phyloP scores from a whole-genome alignment of 2,797 vertebrate genomes.

The Mareca strepera region DNA sequence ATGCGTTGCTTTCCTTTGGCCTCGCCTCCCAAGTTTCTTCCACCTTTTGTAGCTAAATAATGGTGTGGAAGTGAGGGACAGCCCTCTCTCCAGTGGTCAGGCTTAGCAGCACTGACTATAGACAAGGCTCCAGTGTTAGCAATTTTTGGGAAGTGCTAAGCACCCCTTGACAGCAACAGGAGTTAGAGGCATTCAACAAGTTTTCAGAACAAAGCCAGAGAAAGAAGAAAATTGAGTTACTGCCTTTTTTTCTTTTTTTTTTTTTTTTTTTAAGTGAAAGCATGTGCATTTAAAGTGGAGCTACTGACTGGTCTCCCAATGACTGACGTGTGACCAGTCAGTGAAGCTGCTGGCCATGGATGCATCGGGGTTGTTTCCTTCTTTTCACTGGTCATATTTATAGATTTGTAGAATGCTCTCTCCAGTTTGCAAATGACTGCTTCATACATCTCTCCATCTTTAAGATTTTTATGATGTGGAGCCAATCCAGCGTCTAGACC shows the following conservation, averaged over 20 bases:
- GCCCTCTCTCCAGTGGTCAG: background rate
- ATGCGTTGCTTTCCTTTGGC: conserved; percentile 23
- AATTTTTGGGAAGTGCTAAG: conserved; percentile 21
- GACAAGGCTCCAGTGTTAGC: conserved; percentile 2
- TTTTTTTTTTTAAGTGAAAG: background rate
- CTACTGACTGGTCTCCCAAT: background rate
- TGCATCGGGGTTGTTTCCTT: background rate
- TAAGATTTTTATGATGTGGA: conserved; percentile 65
- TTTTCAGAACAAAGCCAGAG: conserved; percentile 18
- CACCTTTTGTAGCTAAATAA: background rate
- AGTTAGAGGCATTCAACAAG: conserved; percentile 3
- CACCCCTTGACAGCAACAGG: conserved; percentile 4
- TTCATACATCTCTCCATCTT: conserved; percentile 39
- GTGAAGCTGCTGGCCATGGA: background rate
- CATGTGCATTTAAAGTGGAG: background rate
- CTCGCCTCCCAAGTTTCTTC: background rate
- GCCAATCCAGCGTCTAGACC: conserved; percentile 62
- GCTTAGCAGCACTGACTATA: background rate
- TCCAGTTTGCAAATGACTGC: conserved; percentile 2
- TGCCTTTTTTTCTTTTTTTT: background rate
- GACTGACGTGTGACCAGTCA: background rate
- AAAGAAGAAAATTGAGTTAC: background rate
- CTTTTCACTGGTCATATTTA: conserved; percentile 5
- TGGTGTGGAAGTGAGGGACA: background rate
- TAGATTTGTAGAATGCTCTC: background rate